Conservation (phyloP, 2,797 vertebrate species). For the Dromococcyx pavoninus region DNA sequence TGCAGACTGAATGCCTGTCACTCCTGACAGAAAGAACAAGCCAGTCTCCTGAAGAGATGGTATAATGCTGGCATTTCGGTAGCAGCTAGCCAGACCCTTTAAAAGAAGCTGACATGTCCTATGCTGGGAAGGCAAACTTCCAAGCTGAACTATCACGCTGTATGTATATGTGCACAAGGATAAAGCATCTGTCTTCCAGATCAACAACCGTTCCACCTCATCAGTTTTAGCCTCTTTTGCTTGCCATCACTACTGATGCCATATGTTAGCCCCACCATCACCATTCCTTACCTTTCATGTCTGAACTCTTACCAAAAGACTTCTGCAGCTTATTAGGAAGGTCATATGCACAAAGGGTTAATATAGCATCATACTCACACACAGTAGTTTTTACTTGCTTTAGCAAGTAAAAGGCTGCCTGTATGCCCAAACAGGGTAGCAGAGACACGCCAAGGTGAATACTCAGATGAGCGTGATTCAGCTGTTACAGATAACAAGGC, state of each 20-base stretch:
- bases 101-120: not conserved
- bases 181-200: not conserved
- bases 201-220: not conserved
- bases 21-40: not conserved
- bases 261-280: not conserved
- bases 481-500: not conserved
- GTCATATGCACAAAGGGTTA: not conserved
- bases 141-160: not conserved
- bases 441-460: not conserved
- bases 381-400: not conserved
- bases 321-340: not conserved
- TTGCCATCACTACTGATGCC: not conserved
- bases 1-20: not conserved
- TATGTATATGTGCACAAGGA: rapidly evolving
- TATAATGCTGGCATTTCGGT: not conserved
- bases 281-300: not conserved
- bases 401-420: not conserved
- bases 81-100: not conserved
- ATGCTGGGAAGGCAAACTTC: not conserved
- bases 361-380: not conserved
- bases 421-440: not conserved
- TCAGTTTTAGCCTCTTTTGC: not conserved
- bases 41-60: not conserved
- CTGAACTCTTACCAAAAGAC: not conserved
- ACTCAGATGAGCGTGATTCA: not conserved